Percentiles rank a stretch among this genome's conserved stretches.
These are phyloP conservation scores for Unio delphinus DNA, from an alignment of 2,888 invertebrate genomes.

Conservation along the genomic window DNA sequence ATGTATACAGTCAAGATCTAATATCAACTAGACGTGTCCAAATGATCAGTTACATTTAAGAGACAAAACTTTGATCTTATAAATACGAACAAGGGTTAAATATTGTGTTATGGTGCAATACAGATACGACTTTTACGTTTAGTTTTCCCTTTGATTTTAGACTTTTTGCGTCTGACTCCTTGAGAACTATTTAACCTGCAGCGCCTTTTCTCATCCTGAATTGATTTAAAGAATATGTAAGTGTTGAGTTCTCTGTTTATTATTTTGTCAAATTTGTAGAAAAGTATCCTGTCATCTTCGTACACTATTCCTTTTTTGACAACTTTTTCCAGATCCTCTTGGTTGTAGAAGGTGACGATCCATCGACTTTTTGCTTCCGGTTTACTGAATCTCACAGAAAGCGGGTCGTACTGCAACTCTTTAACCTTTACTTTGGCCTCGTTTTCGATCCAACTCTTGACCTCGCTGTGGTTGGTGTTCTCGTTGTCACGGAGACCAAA, in stretches of 20 bases:
- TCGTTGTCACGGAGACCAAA: constrained; percentile 44
- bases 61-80: too few relatives aligned
- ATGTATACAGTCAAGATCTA: too few relatives aligned
- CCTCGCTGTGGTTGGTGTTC: constrained; percentile 27
- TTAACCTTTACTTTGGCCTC: constrained; percentile 21
- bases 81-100: too few relatives aligned
- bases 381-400: constrained; percentile 27
- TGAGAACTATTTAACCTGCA: not conserved
- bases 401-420: constrained; percentile 31
- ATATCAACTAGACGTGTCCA: too few relatives aligned
- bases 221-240: constrained; percentile 8
- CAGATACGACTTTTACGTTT: not conserved
- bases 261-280: constrained; percentile 28
- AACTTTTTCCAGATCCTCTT: constrained; percentile 21
- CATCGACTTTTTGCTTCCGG: constrained; percentile 32
- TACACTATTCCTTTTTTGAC: constrained; percentile 26
- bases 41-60: too few relatives aligned
- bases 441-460: constrained; percentile 27
- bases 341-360: constrained; percentile 23
- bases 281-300: constrained; percentile 30
- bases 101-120: too few relatives aligned
- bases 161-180: not conserved
- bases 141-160: not conserved
- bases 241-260: constrained; percentile 12
- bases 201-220: constrained; percentile 4